phyloP scores from a whole-genome alignment of 1,140 invertebrate genomes.

The Drosophila novamexicana region DNA sequence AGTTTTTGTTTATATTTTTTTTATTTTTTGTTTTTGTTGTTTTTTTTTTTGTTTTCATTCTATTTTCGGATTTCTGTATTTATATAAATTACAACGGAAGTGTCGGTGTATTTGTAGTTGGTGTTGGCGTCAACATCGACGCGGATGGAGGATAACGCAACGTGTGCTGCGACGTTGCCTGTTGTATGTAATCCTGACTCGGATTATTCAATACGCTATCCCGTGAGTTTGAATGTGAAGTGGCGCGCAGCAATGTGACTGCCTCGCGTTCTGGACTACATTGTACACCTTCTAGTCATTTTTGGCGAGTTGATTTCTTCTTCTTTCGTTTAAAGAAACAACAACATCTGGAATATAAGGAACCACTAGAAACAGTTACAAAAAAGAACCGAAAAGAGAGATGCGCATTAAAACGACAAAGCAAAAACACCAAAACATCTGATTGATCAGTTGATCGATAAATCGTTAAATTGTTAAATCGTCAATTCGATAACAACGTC shows the following conservation, averaged over 20 bases:
- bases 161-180: slow-evolving; percentile 84
- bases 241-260: slow-evolving; percentile 88
- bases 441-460: slow-evolving; percentile 76
- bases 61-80: slow-evolving; percentile 50
- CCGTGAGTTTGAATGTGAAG: slow-evolving; percentile 88
- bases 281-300: slow-evolving; percentile 85
- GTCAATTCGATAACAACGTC: slow-evolving; percentile 30
- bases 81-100: slow-evolving; percentile 85
- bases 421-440: slow-evolving; percentile 65
- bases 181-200: slow-evolving; percentile 85
- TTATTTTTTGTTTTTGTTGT: slow-evolving; percentile 38
- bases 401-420: slow-evolving; percentile 83
- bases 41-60: slow-evolving; percentile 22
- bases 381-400: slow-evolving; percentile 53
- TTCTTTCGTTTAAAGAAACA: slow-evolving; percentile 98
- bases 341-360: slow-evolving; percentile 92
- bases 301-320: slow-evolving; percentile 90
- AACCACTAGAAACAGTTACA: slow-evolving; percentile 80
- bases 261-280: slow-evolving; percentile 88
- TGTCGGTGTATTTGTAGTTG: slow-evolving; percentile 85
- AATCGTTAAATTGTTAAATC: slow-evolving; percentile 38
- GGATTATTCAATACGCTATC: slow-evolving; percentile 87
- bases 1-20: slow-evolving; percentile 29
- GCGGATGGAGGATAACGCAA: slow-evolving; percentile 85
- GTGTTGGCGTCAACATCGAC: slow-evolving; percentile 84